Base-by-base conservation (phyloP, 2,888 invertebrate species). In the Molanna angustata region DNA sequence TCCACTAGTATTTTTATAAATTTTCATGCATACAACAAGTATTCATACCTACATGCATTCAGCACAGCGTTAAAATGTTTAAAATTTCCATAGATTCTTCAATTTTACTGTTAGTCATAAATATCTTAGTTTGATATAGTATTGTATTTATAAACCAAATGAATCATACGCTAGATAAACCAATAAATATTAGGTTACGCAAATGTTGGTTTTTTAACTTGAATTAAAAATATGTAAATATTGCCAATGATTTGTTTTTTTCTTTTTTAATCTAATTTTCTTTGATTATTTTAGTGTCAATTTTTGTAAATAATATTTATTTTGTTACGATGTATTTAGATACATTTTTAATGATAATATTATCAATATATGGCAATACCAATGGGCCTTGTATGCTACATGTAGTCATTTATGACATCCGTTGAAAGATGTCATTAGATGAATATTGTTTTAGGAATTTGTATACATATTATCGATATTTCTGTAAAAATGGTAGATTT, bases 81-180 rank as follows among this genome's bases (percentile, higher is more conserved):
- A n/a, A n/a, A n/a, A n/a, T n/a, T n/a, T n/a, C n/a, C n/a, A n/a
- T n/a, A n/a, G n/a, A n/a, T n/a, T n/a, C n/a, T n/a, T n/a, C n/a
- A n/a, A n/a, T n/a, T n/a, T n/a, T n/a, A n/a, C n/a, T n/a, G n/a
- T n/a, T n/a, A n/a, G n/a, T n/a, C n/a, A n/a, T n/a, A n/a, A n/a
- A n/a, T n/a, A n/a, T n/a, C n/a, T n/a, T n/a, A n/a, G n/a, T n/a
- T n/a, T n/a, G n/a, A n/a, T n/a, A n/a, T n/a, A n/a, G n/a, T n/a
- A n/a, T n/a, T n/a, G n/a, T n/a, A n/a, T n/a, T 35, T 35, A 18
- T 37, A 37, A 17, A 37, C 37, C 46, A 41, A 49, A 54, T 31
- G 22, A 52, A 48, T 57, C 57, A 57, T 57, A 57, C 56, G 58
- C 58, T 58, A 58, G 58, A 51, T 45, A 58, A 46, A 50, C 58